phyloP scores from a whole-genome alignment of 2,113 vertebrate species.

The Bolborhynchus lineola region DNA sequence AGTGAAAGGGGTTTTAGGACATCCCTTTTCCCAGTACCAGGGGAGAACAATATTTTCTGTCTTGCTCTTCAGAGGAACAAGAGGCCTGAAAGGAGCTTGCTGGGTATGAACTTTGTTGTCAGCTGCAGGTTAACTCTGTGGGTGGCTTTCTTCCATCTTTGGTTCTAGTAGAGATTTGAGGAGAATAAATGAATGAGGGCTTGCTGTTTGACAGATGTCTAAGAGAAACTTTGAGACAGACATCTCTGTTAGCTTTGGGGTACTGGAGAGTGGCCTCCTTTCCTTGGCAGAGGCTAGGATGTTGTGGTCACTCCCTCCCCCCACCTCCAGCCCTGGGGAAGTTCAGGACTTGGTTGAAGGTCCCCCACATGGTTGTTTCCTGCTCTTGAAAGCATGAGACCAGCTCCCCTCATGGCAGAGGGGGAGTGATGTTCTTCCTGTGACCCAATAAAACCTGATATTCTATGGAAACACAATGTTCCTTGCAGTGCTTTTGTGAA shows the following conservation, averaged over 20 bases:
- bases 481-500: neutral
- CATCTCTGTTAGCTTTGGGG: neutral
- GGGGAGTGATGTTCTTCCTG: accelerated
- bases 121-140: neutral
- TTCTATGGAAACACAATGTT: neutral
- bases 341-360: neutral
- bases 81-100: neutral
- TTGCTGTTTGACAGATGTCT: neutral
- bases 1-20: neutral
- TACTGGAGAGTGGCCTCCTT: neutral
- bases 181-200: neutral
- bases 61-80: neutral
- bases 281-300: neutral
- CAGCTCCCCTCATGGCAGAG: neutral
- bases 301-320: neutral
- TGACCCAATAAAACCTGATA: neutral
- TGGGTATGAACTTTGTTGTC: accelerated
- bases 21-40: neutral
- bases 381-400: neutral
- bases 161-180: neutral
- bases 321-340: neutral
- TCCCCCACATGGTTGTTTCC: neutral
- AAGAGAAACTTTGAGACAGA: neutral
- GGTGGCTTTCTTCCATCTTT: neutral
- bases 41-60: neutral